Conservation (phyloP, 2,797 vertebrate species). For the Danio jaintianensis region DNA sequence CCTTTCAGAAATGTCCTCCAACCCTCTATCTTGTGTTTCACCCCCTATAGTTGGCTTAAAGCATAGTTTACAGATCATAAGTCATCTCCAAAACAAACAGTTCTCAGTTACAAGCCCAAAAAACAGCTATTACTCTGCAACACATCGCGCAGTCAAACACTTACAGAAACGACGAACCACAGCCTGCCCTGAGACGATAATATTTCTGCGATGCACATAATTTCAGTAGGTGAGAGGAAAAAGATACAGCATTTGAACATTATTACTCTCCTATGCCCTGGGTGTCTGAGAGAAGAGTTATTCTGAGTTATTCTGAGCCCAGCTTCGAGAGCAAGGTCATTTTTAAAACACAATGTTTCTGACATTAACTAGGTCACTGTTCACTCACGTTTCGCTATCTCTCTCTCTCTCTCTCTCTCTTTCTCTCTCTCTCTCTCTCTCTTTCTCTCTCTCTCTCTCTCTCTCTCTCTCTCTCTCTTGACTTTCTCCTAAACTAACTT, state of each 20-base stretch:
- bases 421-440: constrained; percentile 36
- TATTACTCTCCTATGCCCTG: constrained; percentile 59
- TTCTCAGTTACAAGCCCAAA: constrained; percentile 2
- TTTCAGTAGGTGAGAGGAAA: constrained; percentile 33
- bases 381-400: constrained; percentile 43
- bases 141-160: constrained; percentile 17
- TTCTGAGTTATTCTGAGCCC: constrained; percentile 85
- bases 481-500: constrained; percentile 80
- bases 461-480: constrained; percentile 58
- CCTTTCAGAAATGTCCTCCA: neutral
- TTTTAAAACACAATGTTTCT: constrained; percentile 85
- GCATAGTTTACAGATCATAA: constrained; percentile 1
- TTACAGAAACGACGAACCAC: constrained; percentile 9
- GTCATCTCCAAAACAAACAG: constrained; percentile 1
- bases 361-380: constrained; percentile 80
- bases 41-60: neutral
- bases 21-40: neutral
- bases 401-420: constrained; percentile 5
- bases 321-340: constrained; percentile 84
- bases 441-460: constrained; percentile 38
- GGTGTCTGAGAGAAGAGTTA: constrained; percentile 74
- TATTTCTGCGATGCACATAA: constrained; percentile 25
- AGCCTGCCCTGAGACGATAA: neutral
- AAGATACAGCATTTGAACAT: constrained; percentile 52
- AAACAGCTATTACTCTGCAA: constrained; percentile 16